Evolutionary conservation across 2,113 vertebrate species (phyloP).

Genomic region (Chamaea fasciata): DNA sequence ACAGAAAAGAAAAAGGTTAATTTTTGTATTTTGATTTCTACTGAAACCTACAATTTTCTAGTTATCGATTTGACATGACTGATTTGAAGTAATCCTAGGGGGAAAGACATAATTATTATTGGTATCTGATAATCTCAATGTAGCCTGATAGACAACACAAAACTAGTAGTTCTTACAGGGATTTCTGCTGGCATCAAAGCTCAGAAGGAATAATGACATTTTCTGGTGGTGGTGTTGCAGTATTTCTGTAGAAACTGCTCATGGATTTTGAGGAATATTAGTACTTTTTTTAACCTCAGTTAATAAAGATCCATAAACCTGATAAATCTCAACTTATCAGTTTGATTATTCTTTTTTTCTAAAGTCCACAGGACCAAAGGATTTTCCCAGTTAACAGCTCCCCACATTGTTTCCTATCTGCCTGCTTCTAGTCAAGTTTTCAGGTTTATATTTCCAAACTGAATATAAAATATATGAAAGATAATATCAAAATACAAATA

Average conservation of each 20-base stretch:
- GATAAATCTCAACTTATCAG: not conserved
- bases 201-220: not conserved
- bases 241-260: not conserved
- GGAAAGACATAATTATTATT: not conserved
- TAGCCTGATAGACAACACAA: not conserved
- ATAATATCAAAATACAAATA: not conserved
- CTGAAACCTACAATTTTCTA: not conserved
- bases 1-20: not conserved
- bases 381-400: not conserved
- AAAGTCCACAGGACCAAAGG: not conserved
- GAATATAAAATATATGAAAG: not conserved
- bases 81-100: not conserved
- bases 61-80: not conserved
- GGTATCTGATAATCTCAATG: not conserved
- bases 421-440: not conserved
- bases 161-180: not conserved
- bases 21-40: not conserved
- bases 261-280: not conserved
- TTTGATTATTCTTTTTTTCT: not conserved
- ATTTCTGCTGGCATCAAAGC: not conserved
- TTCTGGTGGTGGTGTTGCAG: not conserved
- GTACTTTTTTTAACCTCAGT: not conserved
- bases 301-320: not conserved
- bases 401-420: not conserved
- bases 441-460: not conserved